Evolutionary conservation across 2,888 invertebrate species (phyloP), one percentile per base, ranked within the genome.

Genomic region (Julus scandinavius): DNA sequence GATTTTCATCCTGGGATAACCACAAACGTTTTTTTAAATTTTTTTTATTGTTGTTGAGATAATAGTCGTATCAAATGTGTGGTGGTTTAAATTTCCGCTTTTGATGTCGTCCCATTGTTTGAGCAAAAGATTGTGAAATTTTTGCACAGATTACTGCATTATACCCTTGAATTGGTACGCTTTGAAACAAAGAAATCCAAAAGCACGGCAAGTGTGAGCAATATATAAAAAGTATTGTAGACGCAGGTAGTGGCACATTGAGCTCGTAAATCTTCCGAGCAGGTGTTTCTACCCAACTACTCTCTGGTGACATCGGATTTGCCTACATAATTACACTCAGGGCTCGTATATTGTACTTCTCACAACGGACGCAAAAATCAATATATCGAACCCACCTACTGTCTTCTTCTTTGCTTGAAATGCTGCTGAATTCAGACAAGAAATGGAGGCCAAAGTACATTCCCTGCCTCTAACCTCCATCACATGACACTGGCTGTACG

Each of bases 311-410:
- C 85, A 85, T 85, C 40, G 45, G 85, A 85, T 85, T 85, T 85
- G 85, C 85, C 45, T 85, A 85, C 85, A 85, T 85, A 85, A 85
- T 85, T 85, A 85, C 85, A 85, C 85, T 85, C 45, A 38, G 85
- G 45, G 45, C 41, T 85, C 85, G 85, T 85, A 85, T 85, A 85
- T 85, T 85, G 85, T 85, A 85, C 85, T 85, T 85, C n/a, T 41
- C 85, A 45, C 63, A 63, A 63, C 40, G 85, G 85, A 85, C 85
- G n/a, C 7, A 40, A 85, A 85, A 85, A 85, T 85, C 85, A 85
- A 85, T 85, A 85, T 85, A 85, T 85, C 45, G 85, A 63, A 63
- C 20, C 63, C 63, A 20, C 63, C 63, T 63, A n/a, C 63, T 63
- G 63, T 63, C 63, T 63, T 63, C 63, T 63, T 63, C 20, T 63